These are phyloP conservation scores for Felis chaus DNA, from an alignment of 2,113 vertebrate species.

Conservation along the genomic window DNA sequence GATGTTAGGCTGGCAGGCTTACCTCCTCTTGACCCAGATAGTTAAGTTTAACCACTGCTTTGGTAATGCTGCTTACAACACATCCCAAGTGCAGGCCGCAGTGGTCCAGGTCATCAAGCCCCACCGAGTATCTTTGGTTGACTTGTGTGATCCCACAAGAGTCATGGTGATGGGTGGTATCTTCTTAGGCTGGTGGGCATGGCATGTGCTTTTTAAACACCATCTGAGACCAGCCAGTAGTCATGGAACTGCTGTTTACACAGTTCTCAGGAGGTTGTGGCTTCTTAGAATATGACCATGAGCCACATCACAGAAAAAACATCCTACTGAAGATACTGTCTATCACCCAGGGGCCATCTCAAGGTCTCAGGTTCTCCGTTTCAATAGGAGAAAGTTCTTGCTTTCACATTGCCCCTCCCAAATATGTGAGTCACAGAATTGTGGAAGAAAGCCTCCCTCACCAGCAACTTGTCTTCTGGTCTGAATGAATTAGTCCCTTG, in stretches of 20 bases:
- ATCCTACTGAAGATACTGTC: slow-evolving; percentile 80
- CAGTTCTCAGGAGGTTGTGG: slow-evolving; percentile 65
- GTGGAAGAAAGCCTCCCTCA: slow-evolving; percentile 77
- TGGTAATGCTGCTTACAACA: slow-evolving; percentile 87
- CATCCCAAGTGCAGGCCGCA: slow-evolving; percentile 83
- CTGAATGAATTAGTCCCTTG: slow-evolving; percentile 66
- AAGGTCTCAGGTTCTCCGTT: slow-evolving; percentile 79
- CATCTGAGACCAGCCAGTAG: slow-evolving; percentile 59
- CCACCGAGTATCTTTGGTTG: slow-evolving; percentile 82
- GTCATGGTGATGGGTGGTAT: slow-evolving; percentile 83
- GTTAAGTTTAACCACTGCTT: slow-evolving; percentile 87
- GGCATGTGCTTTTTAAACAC: slow-evolving; percentile 73
- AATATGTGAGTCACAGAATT: slow-evolving; percentile 67
- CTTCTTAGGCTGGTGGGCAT: slow-evolving; percentile 77
- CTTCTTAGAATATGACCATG: slow-evolving; percentile 51
- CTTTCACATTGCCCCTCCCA: slow-evolving; percentile 75
- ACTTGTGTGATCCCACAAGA: slow-evolving; percentile 70
- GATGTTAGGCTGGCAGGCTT: slow-evolving; percentile 81
- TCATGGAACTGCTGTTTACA: slow-evolving; percentile 66
- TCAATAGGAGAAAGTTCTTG: slow-evolving; percentile 77
- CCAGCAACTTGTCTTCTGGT: slow-evolving; percentile 78
- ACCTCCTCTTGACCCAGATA: slow-evolving; percentile 77
- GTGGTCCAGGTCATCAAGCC: slow-evolving; percentile 83
- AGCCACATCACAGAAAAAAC: slow-evolving; percentile 51
- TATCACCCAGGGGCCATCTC: slow-evolving; percentile 77